Percentiles rank a stretch among this genome's conserved stretches.
Conservation (phyloP, 2,797 vertebrate species). For the Phrynocephalus forsythii region DNA sequence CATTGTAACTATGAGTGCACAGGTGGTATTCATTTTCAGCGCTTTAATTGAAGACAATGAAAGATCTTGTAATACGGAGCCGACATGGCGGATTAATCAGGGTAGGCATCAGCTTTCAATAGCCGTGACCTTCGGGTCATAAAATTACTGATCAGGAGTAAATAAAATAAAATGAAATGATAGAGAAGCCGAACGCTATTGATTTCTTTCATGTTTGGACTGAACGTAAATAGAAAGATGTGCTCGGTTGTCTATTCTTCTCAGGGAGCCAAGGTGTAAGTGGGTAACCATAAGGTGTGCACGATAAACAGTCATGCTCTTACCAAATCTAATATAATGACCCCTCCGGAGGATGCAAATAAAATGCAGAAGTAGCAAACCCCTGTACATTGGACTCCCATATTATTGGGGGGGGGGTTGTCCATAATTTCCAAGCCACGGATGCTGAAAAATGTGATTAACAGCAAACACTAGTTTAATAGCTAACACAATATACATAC, state of each 20-base stretch:
- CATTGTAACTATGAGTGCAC: conserved; percentile 66
- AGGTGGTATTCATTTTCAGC: conserved; percentile 73
- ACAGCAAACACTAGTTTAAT: no score
- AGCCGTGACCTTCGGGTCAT: conserved; percentile 62
- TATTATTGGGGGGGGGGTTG: no score
- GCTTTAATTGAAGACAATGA: conserved; percentile 74
- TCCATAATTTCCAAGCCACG: no score
- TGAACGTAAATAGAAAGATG: conserved; percentile 34
- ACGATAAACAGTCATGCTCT: conserved; percentile 45
- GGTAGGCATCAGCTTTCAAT: conserved; percentile 58
- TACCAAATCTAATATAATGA: background rate
- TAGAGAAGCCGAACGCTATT: conserved; percentile 51
- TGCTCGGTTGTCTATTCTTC: background rate
- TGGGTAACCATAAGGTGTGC: conserved; percentile 42
- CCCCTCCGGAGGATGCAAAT: no score
- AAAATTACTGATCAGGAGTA: conserved; percentile 63
- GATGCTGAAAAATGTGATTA: no score
- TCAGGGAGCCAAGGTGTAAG: conserved; percentile 27
- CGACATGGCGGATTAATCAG: conserved; percentile 67
- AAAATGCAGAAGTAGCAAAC: no score
- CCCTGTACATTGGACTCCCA: no score
- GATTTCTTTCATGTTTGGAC: conserved; percentile 66
- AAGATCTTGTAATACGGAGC: conserved; percentile 63
- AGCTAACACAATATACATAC: no score
- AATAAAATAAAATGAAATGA: conserved; percentile 43